These are phyloP conservation scores for Ceyx melanurus DNA, from an alignment of 2,113 vertebrate species.

Conservation along the genomic window DNA sequence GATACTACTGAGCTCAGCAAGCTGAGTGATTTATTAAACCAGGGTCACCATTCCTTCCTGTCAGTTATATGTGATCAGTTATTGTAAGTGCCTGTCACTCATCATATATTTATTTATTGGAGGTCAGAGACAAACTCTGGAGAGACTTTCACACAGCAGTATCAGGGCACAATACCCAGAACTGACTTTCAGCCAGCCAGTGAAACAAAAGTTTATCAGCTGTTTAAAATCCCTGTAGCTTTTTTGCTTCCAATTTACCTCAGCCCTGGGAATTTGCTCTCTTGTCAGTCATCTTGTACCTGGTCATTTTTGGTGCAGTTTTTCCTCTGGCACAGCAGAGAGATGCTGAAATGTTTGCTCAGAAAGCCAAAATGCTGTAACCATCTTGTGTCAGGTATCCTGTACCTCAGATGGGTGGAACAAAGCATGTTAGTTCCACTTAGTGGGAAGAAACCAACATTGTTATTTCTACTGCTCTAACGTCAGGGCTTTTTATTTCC, in stretches of 20 bases:
- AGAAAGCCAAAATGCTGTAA: neutral
- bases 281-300: neutral
- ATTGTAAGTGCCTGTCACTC: neutral
- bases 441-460: conserved; percentile 48
- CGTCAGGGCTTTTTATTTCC: conserved; percentile 70
- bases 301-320: neutral
- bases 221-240: neutral
- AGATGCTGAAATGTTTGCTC: neutral
- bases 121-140: neutral
- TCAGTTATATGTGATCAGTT: neutral
- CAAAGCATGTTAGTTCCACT: conserved; percentile 64
- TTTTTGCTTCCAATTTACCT: neutral
- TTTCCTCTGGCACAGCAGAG: neutral
- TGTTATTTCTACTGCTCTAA: conserved; percentile 58
- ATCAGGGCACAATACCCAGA: neutral
- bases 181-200: neutral
- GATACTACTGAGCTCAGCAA: neutral
- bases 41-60: neutral
- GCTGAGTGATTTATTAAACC: conserved; percentile 3
- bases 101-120: neutral
- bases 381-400: conserved; percentile 41
- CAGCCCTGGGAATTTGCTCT: neutral
- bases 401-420: conserved; percentile 42
- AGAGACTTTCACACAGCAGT: neutral
- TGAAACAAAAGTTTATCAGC: neutral